phyloP scores from a whole-genome alignment of 2,888 invertebrate species.

The Acrobeloides nanus region DNA sequence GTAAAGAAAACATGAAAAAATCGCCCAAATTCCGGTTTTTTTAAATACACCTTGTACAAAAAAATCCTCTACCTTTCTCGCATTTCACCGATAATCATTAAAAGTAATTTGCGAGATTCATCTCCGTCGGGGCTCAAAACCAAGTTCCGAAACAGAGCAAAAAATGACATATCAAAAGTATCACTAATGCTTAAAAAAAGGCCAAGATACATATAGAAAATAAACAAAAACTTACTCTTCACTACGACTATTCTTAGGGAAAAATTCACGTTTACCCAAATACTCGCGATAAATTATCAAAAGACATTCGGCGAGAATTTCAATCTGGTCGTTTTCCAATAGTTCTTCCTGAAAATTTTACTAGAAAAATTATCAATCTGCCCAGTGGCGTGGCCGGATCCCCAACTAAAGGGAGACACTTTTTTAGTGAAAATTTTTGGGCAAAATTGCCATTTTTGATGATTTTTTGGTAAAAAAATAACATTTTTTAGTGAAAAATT shows the following conservation, averaged over 20 bases:
- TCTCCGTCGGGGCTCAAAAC: conserved; percentile 10
- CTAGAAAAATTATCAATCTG: not conserved
- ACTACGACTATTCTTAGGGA: conserved; percentile 9
- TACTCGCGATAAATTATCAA: conserved; percentile 13
- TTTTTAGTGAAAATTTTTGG: too few species aligned
- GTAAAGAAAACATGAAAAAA: too few species aligned
- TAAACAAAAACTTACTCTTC: conserved; percentile 12
- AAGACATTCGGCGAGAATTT: conserved; percentile 18
- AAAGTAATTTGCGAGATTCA: conserved; percentile 12
- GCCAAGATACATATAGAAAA: too few species aligned
- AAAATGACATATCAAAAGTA: conserved; percentile 13
- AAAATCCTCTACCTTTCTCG: conserved; percentile 33
- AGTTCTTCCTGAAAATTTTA: conserved; percentile 25
- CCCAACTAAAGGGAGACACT: too few species aligned
- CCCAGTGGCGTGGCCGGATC: too few species aligned
- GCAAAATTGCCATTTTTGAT: too few species aligned
- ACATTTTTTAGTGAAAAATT: too few species aligned
- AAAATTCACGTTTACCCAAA: conserved; percentile 9
- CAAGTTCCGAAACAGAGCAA: conserved; percentile 16
- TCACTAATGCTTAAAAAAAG: conserved; percentile 8
- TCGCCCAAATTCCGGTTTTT: too few species aligned
- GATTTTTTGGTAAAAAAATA: too few species aligned
- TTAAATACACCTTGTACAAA: too few species aligned
- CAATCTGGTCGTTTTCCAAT: conserved; percentile 30
- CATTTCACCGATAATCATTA: conserved; percentile 33